A percentile compares a stretch with the other conserved stretches of the same genome.
phyloP scores from a whole-genome alignment of 2,113 vertebrate genomes.

The Albula glossodonta region DNA sequence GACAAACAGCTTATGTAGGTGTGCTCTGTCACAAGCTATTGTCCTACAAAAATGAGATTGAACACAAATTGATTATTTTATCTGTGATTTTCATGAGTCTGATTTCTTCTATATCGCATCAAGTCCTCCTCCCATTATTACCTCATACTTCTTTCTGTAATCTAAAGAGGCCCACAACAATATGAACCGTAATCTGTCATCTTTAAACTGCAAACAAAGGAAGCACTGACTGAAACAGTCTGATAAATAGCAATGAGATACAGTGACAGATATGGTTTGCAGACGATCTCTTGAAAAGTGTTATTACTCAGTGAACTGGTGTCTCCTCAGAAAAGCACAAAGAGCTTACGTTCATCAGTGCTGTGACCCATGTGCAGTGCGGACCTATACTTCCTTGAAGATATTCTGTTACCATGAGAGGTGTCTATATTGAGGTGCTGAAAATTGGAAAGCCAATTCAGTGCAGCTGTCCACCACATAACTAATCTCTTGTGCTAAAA shows the following conservation, averaged over 20 bases:
- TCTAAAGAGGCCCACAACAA: background rate
- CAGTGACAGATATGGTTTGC: background rate
- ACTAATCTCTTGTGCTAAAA: background rate
- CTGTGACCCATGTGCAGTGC: background rate
- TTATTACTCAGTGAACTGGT: background rate
- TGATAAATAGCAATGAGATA: background rate
- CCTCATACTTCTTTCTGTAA: background rate
- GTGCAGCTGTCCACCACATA: too few relatives aligned
- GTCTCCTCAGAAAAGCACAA: background rate
- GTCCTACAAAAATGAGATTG: background rate
- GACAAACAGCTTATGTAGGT: background rate
- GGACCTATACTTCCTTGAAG: background rate
- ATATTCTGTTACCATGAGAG: background rate
- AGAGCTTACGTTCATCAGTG: background rate
- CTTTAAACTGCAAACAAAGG: background rate
- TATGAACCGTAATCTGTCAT: conserved; percentile 10
- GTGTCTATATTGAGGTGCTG: background rate
- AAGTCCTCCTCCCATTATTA: background rate
- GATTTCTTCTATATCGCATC: background rate
- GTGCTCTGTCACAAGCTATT: background rate
- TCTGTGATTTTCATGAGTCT: background rate
- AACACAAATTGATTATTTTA: background rate
- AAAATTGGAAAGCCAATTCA: background rate
- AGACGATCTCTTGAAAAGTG: background rate
- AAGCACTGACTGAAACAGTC: background rate